Evolutionary conservation across 2,113 vertebrate genomes (phyloP).

Genomic region (Cryptotis parvus): DNA sequence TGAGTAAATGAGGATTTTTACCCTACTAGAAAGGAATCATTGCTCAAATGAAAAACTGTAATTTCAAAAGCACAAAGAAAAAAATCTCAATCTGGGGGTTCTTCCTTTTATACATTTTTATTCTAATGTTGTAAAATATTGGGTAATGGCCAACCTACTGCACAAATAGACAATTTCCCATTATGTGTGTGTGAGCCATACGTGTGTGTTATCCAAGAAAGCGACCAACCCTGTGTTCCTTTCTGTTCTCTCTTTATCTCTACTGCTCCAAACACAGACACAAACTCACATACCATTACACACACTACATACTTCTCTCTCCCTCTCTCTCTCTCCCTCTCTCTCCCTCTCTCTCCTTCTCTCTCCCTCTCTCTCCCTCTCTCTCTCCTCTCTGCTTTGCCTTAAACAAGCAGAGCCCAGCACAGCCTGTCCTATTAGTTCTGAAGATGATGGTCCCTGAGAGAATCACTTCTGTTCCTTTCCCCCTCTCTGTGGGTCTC

Average conservation of each 20-base stretch:
- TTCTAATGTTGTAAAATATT: conserved; percentile 29
- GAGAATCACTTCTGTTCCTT: conserved; percentile 43
- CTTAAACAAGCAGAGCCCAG: conserved; percentile 49
- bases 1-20: conserved; percentile 43
- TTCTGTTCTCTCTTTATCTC: conserved; percentile 50
- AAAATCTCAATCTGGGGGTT: conserved; percentile 50
- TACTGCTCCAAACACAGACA: neutral
- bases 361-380: too few species aligned
- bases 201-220: conserved; percentile 38
- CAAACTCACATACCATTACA: neutral
- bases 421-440: conserved; percentile 8
- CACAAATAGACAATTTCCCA: conserved; percentile 55
- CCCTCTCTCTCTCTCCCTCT: too few species aligned
- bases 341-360: too few species aligned
- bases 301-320: neutral
- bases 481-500: conserved; percentile 29
- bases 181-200: neutral
- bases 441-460: conserved; percentile 25
- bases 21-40: neutral
- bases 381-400: neutral
- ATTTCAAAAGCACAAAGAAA: conserved; percentile 59
- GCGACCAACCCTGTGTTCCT: conserved; percentile 19
- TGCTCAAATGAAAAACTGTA: conserved; percentile 33
- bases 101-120: conserved; percentile 56
- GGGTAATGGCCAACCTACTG: conserved; percentile 30